phyloP scores from a whole-genome alignment of 2,797 vertebrate genomes.

The Chrosomus eos region DNA sequence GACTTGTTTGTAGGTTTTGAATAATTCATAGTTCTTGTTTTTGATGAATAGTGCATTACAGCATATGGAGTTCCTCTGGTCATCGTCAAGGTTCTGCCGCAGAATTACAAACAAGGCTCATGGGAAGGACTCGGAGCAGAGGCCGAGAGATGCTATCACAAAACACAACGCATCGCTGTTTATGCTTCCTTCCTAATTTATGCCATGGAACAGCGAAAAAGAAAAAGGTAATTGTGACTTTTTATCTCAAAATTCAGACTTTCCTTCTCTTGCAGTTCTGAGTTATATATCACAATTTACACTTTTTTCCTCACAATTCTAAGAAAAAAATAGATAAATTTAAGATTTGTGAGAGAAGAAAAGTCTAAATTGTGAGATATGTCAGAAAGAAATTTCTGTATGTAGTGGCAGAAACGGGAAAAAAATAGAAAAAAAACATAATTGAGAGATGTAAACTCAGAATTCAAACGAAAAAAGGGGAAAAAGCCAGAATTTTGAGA shows the following conservation, averaged over 20 bases:
- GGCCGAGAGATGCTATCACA: constrained; percentile 60
- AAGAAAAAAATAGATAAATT: not conserved
- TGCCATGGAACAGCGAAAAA: not conserved
- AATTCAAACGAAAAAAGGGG: too few species aligned
- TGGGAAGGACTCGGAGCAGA: constrained; percentile 49
- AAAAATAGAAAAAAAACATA: not conserved
- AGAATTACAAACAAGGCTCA: constrained; percentile 69
- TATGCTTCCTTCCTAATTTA: constrained; percentile 39
- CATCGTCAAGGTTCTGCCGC: constrained; percentile 67
- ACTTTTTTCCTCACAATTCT: too few species aligned
- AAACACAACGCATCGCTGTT: constrained; percentile 68
- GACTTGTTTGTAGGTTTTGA: constrained; percentile 67
- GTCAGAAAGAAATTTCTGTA: not conserved
- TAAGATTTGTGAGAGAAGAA: not conserved
- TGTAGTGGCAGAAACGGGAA: not conserved
- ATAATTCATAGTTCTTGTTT: constrained; percentile 74
- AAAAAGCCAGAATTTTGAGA: too few species aligned
- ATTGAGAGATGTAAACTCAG: not conserved
- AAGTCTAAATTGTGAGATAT: not conserved
- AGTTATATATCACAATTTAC: not conserved
- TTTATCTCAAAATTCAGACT: not conserved
- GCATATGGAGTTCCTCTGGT: constrained; percentile 64
- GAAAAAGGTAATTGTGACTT: not conserved
- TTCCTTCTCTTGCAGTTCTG: not conserved
- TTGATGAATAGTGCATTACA: constrained; percentile 71